Base-by-base conservation (phyloP, 1,140 invertebrate genomes). In the Vanessa tameamea region DNA sequence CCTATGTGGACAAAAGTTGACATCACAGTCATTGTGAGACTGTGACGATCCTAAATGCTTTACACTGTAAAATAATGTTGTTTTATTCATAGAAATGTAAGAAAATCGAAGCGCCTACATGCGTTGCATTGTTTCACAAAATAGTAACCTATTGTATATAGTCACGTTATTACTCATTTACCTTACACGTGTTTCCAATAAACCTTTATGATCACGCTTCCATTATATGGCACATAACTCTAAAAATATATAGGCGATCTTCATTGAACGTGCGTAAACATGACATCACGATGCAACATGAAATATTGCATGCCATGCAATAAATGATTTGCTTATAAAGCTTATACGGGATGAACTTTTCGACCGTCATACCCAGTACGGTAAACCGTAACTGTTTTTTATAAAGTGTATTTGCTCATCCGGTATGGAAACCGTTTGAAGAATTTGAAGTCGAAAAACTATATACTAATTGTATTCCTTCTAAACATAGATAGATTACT, bases 121-220 rank as follows among this genome's bases (percentile, higher is more conserved):
- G 50, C 50, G 53, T 69, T 69, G 4, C 20, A 69, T 57, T 69
- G 66, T 69, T 57, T 23, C 37, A 9, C 47, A 66, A 72, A 59
- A 67, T 61, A 20, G 51, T 48, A 55, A 72, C 63, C 50, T 64
- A 64, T 72, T 66, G 16, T 72, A 65, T 9, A 2, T 20, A 51
- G 51, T 55, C 51, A 65, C 64, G 53, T 57, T 57, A 61, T 57
- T 47, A 77, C 73, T 73, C 73, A 80, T 84, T 57, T 80, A 82
- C 73, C 59, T 80, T 89, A 86, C 89, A 91, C 89, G 89, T 90
- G 89, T 89, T 84, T 78, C 75, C 75, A 84, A 91, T 91, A 89
- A 91, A 89, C 80, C 78, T 89, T 89, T 87, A 90, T 90, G 87
- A 82, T 84, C 86, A 88, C 82, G 82, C 83, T 80, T 84, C 74